Evolutionary conservation across 2,888 invertebrate species (phyloP), one percentile per base, ranked within the genome.

Genomic region (Yponomeuta evonymella): DNA sequence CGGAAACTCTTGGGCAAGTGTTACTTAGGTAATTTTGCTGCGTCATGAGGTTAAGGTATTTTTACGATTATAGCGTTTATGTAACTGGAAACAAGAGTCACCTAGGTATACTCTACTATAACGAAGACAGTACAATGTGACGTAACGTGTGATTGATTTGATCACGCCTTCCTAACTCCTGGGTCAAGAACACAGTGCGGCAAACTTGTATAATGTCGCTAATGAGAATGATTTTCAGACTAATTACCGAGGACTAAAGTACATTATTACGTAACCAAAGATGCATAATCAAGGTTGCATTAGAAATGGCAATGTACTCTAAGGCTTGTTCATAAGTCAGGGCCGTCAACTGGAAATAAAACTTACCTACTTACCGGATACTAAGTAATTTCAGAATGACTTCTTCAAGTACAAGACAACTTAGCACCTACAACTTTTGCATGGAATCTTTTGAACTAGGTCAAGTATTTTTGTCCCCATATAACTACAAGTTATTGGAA

Each of bases 121-220:
- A 70, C 70, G 70, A 72, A 72, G 74, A 72, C 72, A 70, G 74
- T 74, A 72, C 75, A 71, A 72, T 76, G 75, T 78, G 77, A 81
- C 76, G 80, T 73, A 75, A 78, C 65, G 15, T 71, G 72, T 76
- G 78, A 80, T 80, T 78, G 79, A 82, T 81, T 78, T 70, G 75
- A 77, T 76, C 75, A 79, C 79, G 76, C 77, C 76, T 79, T 81
- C 80, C 72, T 79, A 81, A 74, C 76, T 81, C 81, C 76, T 75
- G 73, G 79, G 78, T 83, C 79, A 83, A 82, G 81, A 82, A 72
- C 81, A 75, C 74, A 77, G 71, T 73, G 72, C 71, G 72, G 10
- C 65, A 12, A 65, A 29, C 29, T 76, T 73, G 69, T 74, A 77
- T 8, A 23, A n/a, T 51, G 23, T 15, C 48, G 48, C 43, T 48